These are phyloP conservation scores for Gryllus bimaculatus DNA, from an alignment of 1,140 invertebrate genomes.

Conservation along the genomic window DNA sequence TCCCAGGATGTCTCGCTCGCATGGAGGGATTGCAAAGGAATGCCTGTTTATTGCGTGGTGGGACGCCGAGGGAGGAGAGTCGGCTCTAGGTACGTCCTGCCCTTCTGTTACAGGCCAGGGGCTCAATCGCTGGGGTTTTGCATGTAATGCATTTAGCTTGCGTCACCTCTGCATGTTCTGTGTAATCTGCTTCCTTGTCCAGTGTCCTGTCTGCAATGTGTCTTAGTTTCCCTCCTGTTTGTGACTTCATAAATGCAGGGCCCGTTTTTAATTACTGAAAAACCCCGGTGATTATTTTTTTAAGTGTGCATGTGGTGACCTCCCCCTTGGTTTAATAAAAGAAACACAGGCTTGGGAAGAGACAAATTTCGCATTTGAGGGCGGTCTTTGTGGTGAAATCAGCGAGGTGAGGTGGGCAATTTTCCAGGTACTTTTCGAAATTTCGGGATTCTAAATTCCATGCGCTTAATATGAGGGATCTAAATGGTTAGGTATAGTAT, in stretches of 20 bases:
- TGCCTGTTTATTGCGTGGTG: background rate
- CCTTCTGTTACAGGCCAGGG: background rate
- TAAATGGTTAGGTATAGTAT: background rate
- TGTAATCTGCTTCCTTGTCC: background rate
- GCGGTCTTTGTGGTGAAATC: background rate
- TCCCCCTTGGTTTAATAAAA: background rate
- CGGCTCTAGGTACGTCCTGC: background rate
- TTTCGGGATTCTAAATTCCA: no score
- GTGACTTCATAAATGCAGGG: no score
- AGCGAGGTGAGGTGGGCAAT: no score
- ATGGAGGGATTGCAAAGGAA: background rate
- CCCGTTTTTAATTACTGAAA: background rate
- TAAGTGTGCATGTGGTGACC: background rate
- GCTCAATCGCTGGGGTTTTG: background rate
- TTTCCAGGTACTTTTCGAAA: no score
- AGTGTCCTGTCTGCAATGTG: background rate
- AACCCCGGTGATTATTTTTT: background rate
- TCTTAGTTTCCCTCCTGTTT: background rate
- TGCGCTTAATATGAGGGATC: background rate
- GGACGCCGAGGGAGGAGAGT: background rate
- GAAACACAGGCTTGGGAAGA: background rate
- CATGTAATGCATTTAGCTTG: slow-evolving; percentile 2
- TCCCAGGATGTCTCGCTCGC: background rate
- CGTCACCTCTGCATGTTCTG: background rate
- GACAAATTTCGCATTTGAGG: background rate